A percentile compares a stretch with the other conserved stretches of the same genome.
Evolutionary conservation across 37 sponge, comb jelly and placozoan species (phyloP).

Genomic region (Theonella swinhoei): DNA sequence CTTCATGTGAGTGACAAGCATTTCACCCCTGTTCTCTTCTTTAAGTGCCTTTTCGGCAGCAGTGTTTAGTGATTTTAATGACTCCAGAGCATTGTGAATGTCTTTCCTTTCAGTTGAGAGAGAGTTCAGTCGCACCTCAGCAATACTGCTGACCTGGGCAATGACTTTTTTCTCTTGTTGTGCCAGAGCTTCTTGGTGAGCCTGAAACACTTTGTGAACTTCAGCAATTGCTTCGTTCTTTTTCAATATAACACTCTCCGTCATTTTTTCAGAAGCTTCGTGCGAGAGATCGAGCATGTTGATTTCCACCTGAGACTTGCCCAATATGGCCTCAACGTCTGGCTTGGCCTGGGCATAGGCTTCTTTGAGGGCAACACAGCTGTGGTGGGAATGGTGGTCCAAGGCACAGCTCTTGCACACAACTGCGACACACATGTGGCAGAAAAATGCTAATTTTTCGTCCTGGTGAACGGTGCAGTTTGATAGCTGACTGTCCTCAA

Average conservation of each 20-base stretch:
- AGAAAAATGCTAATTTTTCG: slow-evolving; percentile 42
- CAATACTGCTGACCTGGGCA: slow-evolving; percentile 63
- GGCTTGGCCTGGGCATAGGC: slow-evolving; percentile 13
- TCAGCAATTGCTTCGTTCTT: slow-evolving; percentile 35
- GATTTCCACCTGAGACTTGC: slow-evolving; percentile 32
- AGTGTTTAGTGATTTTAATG: slow-evolving; percentile 4
- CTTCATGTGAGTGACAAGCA: slow-evolving; percentile 30
- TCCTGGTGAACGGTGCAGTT: slow-evolving; percentile 37
- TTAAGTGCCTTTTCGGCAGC: slow-evolving; percentile 38
- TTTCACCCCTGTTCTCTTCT: slow-evolving; percentile 22
- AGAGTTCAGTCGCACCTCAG: slow-evolving; percentile 49
- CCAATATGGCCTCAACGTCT: slow-evolving; percentile 12
- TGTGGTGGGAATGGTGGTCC: slow-evolving; percentile 58
- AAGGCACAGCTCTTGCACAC: slow-evolving; percentile 47
- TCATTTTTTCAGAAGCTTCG: slow-evolving; percentile 38
- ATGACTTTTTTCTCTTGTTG: slow-evolving; percentile 56
- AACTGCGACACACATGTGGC: slow-evolving; percentile 27
- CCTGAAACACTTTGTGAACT: slow-evolving; percentile 46
- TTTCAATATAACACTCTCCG: slow-evolving; percentile 10
- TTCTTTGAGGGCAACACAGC: slow-evolving; percentile 17
- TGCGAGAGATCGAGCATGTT: slow-evolving; percentile 21
- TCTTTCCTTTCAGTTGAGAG: slow-evolving; percentile 48
- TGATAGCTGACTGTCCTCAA: not conserved
- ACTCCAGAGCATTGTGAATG: slow-evolving; percentile 17
- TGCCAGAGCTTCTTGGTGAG: slow-evolving; percentile 36